Evolutionary conservation across 2,888 invertebrate species (phyloP), one percentile per base, ranked within the genome.

Genomic region (Drosophila anomalata): DNA sequence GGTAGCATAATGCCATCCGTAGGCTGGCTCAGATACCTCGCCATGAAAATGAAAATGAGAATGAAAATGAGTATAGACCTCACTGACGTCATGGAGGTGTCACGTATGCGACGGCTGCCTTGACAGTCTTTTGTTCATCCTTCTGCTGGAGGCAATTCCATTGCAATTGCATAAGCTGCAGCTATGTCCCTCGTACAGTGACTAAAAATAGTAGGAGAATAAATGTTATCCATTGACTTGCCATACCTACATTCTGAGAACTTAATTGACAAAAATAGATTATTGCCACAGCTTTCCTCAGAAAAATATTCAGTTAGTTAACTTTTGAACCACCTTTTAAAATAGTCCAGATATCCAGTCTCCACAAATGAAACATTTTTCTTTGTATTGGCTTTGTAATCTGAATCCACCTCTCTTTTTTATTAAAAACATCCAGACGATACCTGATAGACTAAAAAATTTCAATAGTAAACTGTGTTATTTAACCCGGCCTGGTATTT

Each of bases 71-170:
- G 22, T 20, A 14, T 20, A 33, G 48, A 12, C 48, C 48, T 41
- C 48, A 36, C 67, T 65, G 65, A 55, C 68, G 56, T 66, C 67
- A 66, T 41, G 31, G 39, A 65, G 65, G 39, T 65, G 66, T 66
- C 67, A 41, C 47, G 31, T 33, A 31, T 54, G 65, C 17, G 42
- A 47, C 46, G 33, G 33, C 26, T 66, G 65, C 48, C 67, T 31
- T 55, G 67, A 55, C 55, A 47, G 47, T 22, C 65, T 11, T 48
- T 67, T 55, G 67, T 67, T 36, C 67, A 12, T n/a, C n/a, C 24
- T 11, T 11, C 1, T 20, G 24, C 55, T 33, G 26, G 14, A 20
- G 41, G 41, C 55, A 56, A 22, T 66, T 47, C 41, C 33, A 26
- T 17, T 41, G 55, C 55, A 66, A 66, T 66, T 67, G 68, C 67